A percentile compares a stretch with the other conserved stretches of the same genome.
Evolutionary conservation across 2,888 invertebrate genomes (phyloP).

Genomic region (Cabera pusaria): DNA sequence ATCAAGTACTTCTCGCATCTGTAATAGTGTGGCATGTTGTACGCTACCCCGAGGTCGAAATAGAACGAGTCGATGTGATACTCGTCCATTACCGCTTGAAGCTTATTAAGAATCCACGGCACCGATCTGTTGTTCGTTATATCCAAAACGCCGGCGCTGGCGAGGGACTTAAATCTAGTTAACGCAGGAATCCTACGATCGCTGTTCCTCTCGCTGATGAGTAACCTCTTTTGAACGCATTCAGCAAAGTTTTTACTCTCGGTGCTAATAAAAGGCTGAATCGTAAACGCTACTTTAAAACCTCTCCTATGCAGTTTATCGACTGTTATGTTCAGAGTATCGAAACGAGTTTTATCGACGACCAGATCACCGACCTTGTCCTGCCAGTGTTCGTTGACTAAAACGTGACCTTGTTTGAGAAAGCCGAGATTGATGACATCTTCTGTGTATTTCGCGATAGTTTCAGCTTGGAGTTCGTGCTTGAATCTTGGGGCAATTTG

Average conservation of each 20-base stretch:
- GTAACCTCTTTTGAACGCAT: conserved; percentile 88
- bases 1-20: conserved; percentile 88
- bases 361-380: conserved; percentile 92
- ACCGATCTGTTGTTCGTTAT: conserved; percentile 92
- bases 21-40: conserved; percentile 94
- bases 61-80: conserved; percentile 94
- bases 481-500: conserved; percentile 89
- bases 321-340: conserved; percentile 89
- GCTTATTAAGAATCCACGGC: conserved; percentile 90
- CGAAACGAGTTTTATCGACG: conserved; percentile 91
- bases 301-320: conserved; percentile 92
- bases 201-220: conserved; percentile 91
- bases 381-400: conserved; percentile 93
- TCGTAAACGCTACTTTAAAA: conserved; percentile 93
- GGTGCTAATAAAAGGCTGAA: conserved; percentile 95
- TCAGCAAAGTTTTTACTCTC: conserved; percentile 92
- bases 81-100: conserved; percentile 87
- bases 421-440: conserved; percentile 91
- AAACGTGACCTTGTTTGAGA: conserved; percentile 89
- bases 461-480: conserved; percentile 86
- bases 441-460: conserved; percentile 92
- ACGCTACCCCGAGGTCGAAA: conserved; percentile 91
- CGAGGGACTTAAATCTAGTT: conserved; percentile 90
- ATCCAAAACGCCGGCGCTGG: conserved; percentile 93
- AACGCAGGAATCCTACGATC: conserved; percentile 92